Evolutionary conservation across 1,140 invertebrate genomes (phyloP), one percentile per base, ranked within the genome.

Genomic region (Tyrophagus putrescentiae): DNA sequence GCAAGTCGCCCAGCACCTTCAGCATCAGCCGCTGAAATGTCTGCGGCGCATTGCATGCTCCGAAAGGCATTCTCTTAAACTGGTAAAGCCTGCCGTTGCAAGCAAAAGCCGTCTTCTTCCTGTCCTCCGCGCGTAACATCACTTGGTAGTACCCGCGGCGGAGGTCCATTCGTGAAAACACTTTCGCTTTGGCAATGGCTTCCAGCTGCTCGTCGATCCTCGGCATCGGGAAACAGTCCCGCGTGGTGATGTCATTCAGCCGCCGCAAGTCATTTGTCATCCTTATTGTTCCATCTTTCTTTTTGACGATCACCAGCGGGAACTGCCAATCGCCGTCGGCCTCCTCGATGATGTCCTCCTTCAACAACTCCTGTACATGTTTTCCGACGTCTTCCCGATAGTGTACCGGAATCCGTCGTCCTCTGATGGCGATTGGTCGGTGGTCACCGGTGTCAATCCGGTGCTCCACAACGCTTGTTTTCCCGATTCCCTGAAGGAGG

Each of bases 101-200:
- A 5, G 61, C 53, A 54, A 67, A 67, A 9, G 65, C 66, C 4
- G 68, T 68, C 54, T 68, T 70, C 9, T 50, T 5, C 18, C 34
- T 63, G 32, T 64, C 59, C 2, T 60, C 32, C 16, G 29, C 6
- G 3, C 61, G 36, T 33, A 70, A 42, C 21, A 27, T 36, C n/a
- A 71, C 61, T 50, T 70, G 69, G 64, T 65, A 71, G 41, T 65
- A 69, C 4, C 69, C 66, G 27, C 67, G 67, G 0, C 64, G 62
- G 44, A 77, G 65, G 68, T 78, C 76, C 0, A 79, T 64, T 0
- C 69, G 69, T 1, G 68, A 66, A 60, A 76, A 78, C 23, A 70
- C 68, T 9, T 52, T 68, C 4, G 65, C 65, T 2, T 70, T 72
- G 1, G 62, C 21, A 0, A 78, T 60, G 3, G 48, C 58, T 29